Evolutionary conservation across 2,113 vertebrate species (phyloP), one percentile per base, ranked within the genome.

Genomic region (Prinia subflava): DNA sequence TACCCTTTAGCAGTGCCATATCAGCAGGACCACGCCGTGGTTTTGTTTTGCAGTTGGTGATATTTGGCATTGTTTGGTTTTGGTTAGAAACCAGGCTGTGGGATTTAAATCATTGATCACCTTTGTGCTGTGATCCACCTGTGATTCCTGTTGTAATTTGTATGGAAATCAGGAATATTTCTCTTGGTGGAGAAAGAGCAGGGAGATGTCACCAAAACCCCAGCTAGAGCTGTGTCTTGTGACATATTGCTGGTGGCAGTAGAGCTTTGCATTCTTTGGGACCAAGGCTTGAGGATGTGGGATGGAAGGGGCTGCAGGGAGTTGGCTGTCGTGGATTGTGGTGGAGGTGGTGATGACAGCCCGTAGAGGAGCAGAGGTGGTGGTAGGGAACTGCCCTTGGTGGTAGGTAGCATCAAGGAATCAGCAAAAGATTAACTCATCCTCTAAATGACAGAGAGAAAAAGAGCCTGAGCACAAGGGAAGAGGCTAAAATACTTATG

Each of bases 141-240:
- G 52, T 47, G 70, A 55, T 64, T 67, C 33, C 56, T 63, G 13
- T 18, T 69, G 55, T 3, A 12, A 41, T 83, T 59, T 5, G 2
- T 57, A 6, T 37, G 65, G 49, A 47, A 87, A 52, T 71, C 2
- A 4, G 28, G 35, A 78, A 7, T 80, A 35, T 60, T 95, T 89
- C 20, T 70, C 18, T 33, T 46, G 31, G 7, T 87, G n/a, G 24
- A 60, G 42, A 31, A 67, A 30, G 53, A 89, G 22, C 47, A 52
- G 6, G 0, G 2, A 78, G 15, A 4, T 47, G 30, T 49, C 46
- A 37, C 50, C 59, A 35, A 50, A 62, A 39, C 1, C 11, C 15
- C 50, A 44, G 24, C 27, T 15, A 22, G 57, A 37, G 10, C 9
- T 0, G 0, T 3, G 0, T 49, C 28, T 89, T 3, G 0, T 1